Evolutionary conservation across 2,888 invertebrate species (phyloP).

Genomic region (Tinea semifulvella): DNA sequence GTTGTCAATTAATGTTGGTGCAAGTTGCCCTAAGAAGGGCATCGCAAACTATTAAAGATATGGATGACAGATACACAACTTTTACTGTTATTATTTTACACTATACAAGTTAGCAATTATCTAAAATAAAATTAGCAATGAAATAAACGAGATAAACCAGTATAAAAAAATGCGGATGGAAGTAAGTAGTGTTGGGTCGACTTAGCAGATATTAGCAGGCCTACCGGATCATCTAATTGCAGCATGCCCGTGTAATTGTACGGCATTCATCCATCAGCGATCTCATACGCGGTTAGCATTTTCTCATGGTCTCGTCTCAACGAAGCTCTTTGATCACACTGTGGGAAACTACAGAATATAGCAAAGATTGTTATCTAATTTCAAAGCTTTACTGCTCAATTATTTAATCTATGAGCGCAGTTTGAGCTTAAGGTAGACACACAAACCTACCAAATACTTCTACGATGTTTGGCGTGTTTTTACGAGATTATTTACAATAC

Average conservation of each 20-base stretch:
- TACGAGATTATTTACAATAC: too few species aligned
- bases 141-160: too few species aligned
- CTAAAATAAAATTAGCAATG: too few species aligned
- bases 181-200: not conserved
- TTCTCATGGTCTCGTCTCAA: conserved; percentile 9
- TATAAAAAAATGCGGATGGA: not conserved
- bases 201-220: not conserved
- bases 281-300: conserved; percentile 5
- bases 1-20: too few species aligned
- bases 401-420: conserved; percentile 6
- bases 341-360: conserved; percentile 9
- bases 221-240: conserved; percentile 11
- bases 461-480: too few species aligned
- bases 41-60: too few species aligned
- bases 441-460: too few species aligned
- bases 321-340: conserved; percentile 11
- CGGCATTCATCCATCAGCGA: conserved; percentile 10
- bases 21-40: too few species aligned
- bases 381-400: conserved; percentile 3
- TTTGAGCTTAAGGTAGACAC: not conserved
- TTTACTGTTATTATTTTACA: too few species aligned
- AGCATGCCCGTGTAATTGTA: conserved; percentile 8
- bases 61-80: too few species aligned
- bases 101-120: too few species aligned
- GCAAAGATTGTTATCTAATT: conserved; percentile 9